phyloP scores from a whole-genome alignment of 2,888 invertebrate species.

The Aromia moschata region DNA sequence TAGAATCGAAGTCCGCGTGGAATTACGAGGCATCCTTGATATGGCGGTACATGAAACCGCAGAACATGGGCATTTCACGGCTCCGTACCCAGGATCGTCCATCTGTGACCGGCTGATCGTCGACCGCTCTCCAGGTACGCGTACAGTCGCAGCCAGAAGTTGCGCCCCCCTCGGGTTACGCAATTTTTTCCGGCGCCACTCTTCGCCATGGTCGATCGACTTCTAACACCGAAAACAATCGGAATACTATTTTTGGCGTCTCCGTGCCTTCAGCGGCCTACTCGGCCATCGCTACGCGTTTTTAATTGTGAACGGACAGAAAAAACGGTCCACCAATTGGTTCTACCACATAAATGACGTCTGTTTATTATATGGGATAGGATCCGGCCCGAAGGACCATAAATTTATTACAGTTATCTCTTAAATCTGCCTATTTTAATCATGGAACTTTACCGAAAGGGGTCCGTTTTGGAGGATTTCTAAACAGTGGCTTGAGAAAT shows the following conservation, averaged over 20 bases:
- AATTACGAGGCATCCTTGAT: conserved; percentile 39
- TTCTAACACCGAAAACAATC: conserved; percentile 15
- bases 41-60: conserved; percentile 45
- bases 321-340: neutral
- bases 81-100: conserved; percentile 37
- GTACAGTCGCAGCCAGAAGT: conserved; percentile 21
- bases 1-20: conserved; percentile 18
- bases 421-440: too few relatives aligned
- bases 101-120: conserved; percentile 37
- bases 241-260: conserved; percentile 13
- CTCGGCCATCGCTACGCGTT: neutral
- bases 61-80: conserved; percentile 46
- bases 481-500: neutral
- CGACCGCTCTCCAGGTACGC: conserved; percentile 22
- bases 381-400: neutral
- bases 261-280: conserved; percentile 3
- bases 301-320: conserved; percentile 7
- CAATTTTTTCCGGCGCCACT: conserved; percentile 1
- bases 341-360: conserved; percentile 6
- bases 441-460: neutral
- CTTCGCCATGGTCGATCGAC: conserved; percentile 11
- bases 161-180: conserved; percentile 1
- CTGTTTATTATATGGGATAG: too few relatives aligned
- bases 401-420: too few relatives aligned
- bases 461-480: neutral